Evolutionary conservation across 1,140 invertebrate species (phyloP), one percentile per base, ranked within the genome.

Genomic region (Adoxophyes honmai): DNA sequence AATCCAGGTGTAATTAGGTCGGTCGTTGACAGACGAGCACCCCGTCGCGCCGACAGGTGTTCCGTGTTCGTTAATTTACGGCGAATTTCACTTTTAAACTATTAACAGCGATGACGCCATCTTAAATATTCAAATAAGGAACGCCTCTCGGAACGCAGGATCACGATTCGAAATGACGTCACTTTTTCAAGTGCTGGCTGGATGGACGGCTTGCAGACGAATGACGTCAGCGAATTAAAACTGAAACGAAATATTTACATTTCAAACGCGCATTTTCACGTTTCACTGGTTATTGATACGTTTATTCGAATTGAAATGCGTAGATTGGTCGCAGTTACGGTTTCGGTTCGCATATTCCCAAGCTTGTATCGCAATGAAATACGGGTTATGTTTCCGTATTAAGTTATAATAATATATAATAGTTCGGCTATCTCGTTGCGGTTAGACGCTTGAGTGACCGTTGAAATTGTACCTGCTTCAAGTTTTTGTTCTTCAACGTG

Each of bases 1-100:
- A 76, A 68, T 69, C 60, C 70, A 75, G 67, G 73, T 73, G 66
- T 59, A 75, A 75, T 74, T 71, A 70, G 68, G 64, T 44, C 66
- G 67, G 52, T 36, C 57, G 72, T 62, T 63, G 76, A 76, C 73
- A 70, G 67, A 39, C 37, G 34, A 16, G 18, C 5, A 16, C 39
- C 10, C 1, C 21, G 21, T 28, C 21, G 21, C 21, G 58, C 6
- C 34, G 66, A 64, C 68, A 70, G 68, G 64, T 71, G 68, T 21
- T 51, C 55, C 42, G 34, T 9, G 13, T 34, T 16, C 55, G 67
- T 71, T 76, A 69, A 75, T 69, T 48, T 73, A 69, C 60, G 64
- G 55, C 62, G 60, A 58, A 69, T 64, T 71, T 78, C 68, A 66
- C 66, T 73, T 69, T 77, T 70, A 59, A 62, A 55, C 59, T 59